Base-by-base conservation (phyloP, 2,113 vertebrate species). In the Oncorhynchus nerka region DNA sequence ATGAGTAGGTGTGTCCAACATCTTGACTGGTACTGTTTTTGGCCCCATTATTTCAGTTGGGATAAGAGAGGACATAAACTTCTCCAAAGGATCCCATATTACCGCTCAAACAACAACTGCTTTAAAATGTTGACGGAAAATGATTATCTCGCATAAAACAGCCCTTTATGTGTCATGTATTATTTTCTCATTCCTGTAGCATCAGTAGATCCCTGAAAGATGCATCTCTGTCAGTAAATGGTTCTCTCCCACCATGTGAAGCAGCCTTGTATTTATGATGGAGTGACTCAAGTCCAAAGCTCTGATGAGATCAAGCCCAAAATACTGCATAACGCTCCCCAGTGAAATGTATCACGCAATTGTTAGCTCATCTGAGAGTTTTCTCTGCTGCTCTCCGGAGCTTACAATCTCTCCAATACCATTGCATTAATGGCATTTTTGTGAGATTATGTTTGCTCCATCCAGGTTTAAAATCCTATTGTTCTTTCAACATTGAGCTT, bases 301-400 rank as follows among this genome's bases (percentile, higher is more conserved):
- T 65, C 67, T 26, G 73, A 82, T 20, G 65, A 79, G 79, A 74
- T 13, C 77, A 72, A 75, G 81, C 88, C 86, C 74, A 86, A 90
- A 94, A 92, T 91, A 91, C 81, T 71, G 59, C 68, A 79, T 89
- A 75, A 49, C 90, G 88, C 89, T 81, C 49, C 79, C 84, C 72
- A 72, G 88, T 22, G 79, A 91, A 91, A 93, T 94, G 83, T 91
- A 75, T 75, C 90, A 89, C 11, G 34, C 78, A 78, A 74, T 71
- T 20, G 75, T 71, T 20, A 91, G 83, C 87, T 84, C 82, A 86
- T 85, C 83, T 75, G 75, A 84, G 49, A 74, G 34, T 20, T 84
- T 76, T 82, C 84, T 74, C 45, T 68, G 45, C 71, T 64, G 71
- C 76, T 85, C 75, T 80, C 81, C 76, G 73, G 67, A 51, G 68